These are phyloP conservation scores for Luperina testacea DNA, from an alignment of 2,888 invertebrate genomes.

Conservation along the genomic window DNA sequence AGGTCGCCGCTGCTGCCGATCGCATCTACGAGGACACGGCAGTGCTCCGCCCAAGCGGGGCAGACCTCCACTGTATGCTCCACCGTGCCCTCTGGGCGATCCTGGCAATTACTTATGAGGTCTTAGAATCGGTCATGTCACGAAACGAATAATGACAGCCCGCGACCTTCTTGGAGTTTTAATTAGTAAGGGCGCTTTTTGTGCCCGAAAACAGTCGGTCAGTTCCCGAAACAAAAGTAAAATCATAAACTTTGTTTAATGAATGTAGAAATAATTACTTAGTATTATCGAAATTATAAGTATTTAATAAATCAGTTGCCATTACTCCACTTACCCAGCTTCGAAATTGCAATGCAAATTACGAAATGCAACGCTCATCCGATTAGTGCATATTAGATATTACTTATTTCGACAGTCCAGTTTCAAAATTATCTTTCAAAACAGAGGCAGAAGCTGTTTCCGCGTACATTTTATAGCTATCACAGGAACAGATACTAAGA, in stretches of 20 bases:
- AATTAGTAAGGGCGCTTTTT: neutral
- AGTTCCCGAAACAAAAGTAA: neutral
- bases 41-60: too few species aligned
- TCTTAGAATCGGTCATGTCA: neutral
- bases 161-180: neutral
- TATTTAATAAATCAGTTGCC: conserved; percentile 1
- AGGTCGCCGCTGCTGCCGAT: too few species aligned
- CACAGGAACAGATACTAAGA: conserved; percentile 58
- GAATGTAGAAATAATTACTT: neutral
- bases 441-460: conserved; percentile 26
- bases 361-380: conserved; percentile 17
- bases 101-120: neutral
- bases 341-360: conserved; percentile 14
- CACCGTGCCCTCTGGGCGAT: too few species aligned
- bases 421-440: conserved; percentile 43
- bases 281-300: neutral
- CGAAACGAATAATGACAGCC: neutral
- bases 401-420: conserved; percentile 24
- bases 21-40: too few species aligned
- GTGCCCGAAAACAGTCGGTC: neutral
- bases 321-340: conserved; percentile 4
- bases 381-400: conserved; percentile 20
- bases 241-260: neutral
- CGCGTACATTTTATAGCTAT: conserved; percentile 28
- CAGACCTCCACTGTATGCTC: too few species aligned